phyloP scores from a whole-genome alignment of 1,140 invertebrate genomes.

The Leptinotarsa texana region DNA sequence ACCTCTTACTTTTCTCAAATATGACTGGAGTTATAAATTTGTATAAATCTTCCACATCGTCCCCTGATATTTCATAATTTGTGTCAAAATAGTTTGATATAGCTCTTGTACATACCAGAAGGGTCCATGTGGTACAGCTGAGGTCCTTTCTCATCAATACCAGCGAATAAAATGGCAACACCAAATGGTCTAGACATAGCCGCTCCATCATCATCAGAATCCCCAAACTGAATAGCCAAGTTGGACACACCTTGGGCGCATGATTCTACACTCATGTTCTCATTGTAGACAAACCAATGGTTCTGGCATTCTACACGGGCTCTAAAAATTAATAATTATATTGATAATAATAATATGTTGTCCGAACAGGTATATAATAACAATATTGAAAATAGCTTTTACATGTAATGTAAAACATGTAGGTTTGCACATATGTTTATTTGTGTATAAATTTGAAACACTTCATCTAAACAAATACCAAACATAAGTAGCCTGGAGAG shows the following conservation, averaged over 20 bases:
- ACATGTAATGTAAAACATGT: too few species aligned
- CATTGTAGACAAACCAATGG: slow-evolving; percentile 98
- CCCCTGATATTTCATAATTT: slow-evolving; percentile 43
- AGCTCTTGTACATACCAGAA: slow-evolving; percentile 67
- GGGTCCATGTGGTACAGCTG: slow-evolving; percentile 97
- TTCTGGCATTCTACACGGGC: slow-evolving; percentile 96
- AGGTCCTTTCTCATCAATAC: slow-evolving; percentile 82
- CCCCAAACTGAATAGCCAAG: slow-evolving; percentile 97
- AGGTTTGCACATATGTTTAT: too few species aligned
- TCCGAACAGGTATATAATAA: too few species aligned
- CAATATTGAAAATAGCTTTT: too few species aligned
- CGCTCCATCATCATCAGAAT: slow-evolving; percentile 91
- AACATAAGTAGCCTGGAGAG: too few species aligned
- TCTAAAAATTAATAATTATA: slow-evolving; percentile 56
- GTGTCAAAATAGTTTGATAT: too few species aligned
- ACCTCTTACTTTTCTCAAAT: too few species aligned
- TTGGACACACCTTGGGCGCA: slow-evolving; percentile 98
- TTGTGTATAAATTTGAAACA: too few species aligned
- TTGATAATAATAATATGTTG: not conserved
- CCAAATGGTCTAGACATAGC: slow-evolving; percentile 99
- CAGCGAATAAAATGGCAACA: slow-evolving; percentile 91
- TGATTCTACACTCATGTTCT: slow-evolving; percentile 95
- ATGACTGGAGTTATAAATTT: too few species aligned
- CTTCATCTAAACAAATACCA: too few species aligned
- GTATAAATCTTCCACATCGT: too few species aligned